Conservation (phyloP, 2,888 invertebrate genomes). For the Alsophila aescularia region DNA sequence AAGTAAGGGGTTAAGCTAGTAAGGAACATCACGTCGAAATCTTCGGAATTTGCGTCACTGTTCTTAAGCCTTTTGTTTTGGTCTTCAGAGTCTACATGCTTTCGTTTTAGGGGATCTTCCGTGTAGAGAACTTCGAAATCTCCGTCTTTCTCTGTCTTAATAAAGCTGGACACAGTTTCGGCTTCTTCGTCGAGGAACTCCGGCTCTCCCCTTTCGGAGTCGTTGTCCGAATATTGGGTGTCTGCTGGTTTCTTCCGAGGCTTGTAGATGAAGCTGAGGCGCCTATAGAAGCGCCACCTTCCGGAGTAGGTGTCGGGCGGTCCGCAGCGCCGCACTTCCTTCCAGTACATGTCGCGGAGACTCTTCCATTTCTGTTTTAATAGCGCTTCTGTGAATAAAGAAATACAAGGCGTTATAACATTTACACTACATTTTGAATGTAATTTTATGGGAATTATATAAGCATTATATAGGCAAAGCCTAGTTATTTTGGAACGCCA, state of each 20-base stretch:
- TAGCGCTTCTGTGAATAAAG: constrained; percentile 50
- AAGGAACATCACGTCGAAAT: neutral
- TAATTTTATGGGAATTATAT: too few species aligned
- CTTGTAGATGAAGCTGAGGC: neutral
- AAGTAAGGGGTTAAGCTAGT: constrained; percentile 60
- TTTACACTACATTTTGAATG: too few species aligned
- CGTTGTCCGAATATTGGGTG: neutral
- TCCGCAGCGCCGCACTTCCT: constrained; percentile 45
- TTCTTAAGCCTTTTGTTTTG: neutral
- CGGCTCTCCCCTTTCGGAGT: neutral
- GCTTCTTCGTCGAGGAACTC: neutral
- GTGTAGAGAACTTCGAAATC: neutral
- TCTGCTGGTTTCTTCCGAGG: neutral
- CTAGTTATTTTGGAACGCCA: too few species aligned
- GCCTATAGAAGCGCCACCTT: constrained; percentile 55
- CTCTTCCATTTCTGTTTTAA: constrained; percentile 62
- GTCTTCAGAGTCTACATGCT: neutral
- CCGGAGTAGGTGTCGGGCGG: constrained; percentile 45
- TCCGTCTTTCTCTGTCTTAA: neutral
- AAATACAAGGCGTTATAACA: neutral
- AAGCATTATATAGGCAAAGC: too few species aligned
- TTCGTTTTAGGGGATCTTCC: neutral
- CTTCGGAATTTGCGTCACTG: neutral
- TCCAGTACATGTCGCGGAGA: constrained; percentile 55
- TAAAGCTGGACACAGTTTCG: neutral